Evolutionary conservation across 2,888 invertebrate species (phyloP).

Genomic region (Macropis europaea): DNA sequence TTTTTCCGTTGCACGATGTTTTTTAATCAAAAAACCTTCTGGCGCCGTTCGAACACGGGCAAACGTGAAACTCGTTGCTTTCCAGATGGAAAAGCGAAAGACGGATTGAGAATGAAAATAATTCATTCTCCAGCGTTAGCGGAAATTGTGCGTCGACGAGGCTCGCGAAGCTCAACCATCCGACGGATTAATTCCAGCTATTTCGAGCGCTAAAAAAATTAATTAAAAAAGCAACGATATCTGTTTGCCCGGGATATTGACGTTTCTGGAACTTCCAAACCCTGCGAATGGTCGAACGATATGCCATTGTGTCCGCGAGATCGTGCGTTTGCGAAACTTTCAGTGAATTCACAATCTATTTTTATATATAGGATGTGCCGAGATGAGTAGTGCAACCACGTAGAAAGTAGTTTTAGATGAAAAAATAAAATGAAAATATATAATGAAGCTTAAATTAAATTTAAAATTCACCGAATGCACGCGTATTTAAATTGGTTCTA

Average conservation of each 20-base stretch:
- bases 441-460: too few relatives aligned
- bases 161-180: conserved; percentile 21
- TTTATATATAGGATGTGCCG: too few relatives aligned
- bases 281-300: background rate
- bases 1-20: background rate
- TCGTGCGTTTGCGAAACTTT: too few relatives aligned
- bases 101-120: conserved; percentile 38
- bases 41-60: background rate
- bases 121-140: conserved; percentile 38
- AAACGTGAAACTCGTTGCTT: conserved; percentile 12
- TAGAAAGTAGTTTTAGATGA: too few relatives aligned
- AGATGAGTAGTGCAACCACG: too few relatives aligned
- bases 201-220: conserved; percentile 29
- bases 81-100: conserved; percentile 24
- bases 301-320: too few relatives aligned
- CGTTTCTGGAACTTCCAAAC: background rate
- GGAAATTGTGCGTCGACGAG: conserved; percentile 24
- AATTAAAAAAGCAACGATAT: conserved; percentile 25
- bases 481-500: too few relatives aligned
- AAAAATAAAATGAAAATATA: too few relatives aligned
- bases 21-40: conserved; percentile 19
- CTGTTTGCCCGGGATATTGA: background rate
- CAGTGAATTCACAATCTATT: too few relatives aligned
- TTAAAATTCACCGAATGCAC: too few relatives aligned
- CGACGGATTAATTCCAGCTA: conserved; percentile 43